phyloP scores from a whole-genome alignment of 1,140 invertebrate species.

The Habropoda laboriosa region DNA sequence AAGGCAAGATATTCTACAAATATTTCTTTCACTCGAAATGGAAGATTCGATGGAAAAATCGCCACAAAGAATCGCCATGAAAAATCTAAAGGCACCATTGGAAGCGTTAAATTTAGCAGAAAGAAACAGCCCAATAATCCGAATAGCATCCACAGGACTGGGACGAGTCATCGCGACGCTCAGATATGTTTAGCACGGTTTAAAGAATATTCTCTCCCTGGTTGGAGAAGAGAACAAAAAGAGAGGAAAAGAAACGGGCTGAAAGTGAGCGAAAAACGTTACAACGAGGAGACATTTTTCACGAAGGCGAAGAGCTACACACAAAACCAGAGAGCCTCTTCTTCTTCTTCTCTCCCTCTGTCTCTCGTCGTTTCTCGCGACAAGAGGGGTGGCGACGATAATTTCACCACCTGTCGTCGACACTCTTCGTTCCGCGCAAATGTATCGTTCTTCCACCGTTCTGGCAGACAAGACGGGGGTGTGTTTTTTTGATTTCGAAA shows the following conservation, averaged over 20 bases:
- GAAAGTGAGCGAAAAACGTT: background rate
- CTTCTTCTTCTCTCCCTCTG: too few relatives aligned
- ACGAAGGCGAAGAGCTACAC: too few relatives aligned
- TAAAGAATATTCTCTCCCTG: background rate
- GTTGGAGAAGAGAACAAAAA: background rate
- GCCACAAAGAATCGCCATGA: too few relatives aligned
- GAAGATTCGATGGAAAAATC: too few relatives aligned
- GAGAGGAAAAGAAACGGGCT: background rate
- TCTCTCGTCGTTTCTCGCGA: background rate
- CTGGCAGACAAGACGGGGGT: constrained; percentile 1
- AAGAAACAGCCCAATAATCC: background rate
- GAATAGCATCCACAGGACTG: background rate
- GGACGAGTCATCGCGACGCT: background rate
- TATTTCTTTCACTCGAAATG: too few relatives aligned
- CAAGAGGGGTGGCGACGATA: background rate
- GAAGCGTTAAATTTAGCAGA: background rate
- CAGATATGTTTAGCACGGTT: constrained; percentile 5
- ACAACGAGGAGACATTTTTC: constrained; percentile 1
- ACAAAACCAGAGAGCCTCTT: too few relatives aligned
- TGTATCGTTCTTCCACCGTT: constrained; percentile 11
- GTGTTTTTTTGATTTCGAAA: constrained; percentile 41
- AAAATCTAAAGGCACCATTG: background rate
- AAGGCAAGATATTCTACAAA: too few relatives aligned
- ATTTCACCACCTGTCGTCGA: constrained; percentile 44
- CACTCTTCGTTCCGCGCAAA: background rate